These are phyloP conservation scores for Apis florea DNA, from an alignment of 1,140 invertebrate genomes.

Conservation along the genomic window DNA sequence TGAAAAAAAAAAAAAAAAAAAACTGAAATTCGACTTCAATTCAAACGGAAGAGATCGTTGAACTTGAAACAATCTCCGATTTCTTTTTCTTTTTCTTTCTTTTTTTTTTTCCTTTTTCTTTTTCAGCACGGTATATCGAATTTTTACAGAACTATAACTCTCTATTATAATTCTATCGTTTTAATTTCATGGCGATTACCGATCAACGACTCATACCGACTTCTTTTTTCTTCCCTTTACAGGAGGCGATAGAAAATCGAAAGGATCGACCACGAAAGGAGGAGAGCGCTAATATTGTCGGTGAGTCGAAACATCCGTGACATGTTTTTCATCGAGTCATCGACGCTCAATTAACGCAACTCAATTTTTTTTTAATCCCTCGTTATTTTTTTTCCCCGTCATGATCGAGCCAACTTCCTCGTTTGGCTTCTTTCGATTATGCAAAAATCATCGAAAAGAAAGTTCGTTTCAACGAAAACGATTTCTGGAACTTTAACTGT, in stretches of 20 bases:
- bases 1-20: not conserved
- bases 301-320: constrained; percentile 45
- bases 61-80: not conserved
- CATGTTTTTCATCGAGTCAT: constrained; percentile 52
- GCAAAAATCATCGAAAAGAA: not conserved
- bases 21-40: not conserved
- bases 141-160: not conserved
- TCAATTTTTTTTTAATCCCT: constrained; percentile 11
- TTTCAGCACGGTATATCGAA: not conserved
- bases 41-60: not conserved
- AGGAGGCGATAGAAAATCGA: constrained; percentile 30
- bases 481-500: not conserved
- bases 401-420: not conserved
- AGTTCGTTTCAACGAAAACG: not conserved
- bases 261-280: constrained; percentile 1
- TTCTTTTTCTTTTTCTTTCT: not conserved
- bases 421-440: constrained; percentile 4
- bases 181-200: constrained; percentile 20
- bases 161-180: constrained; percentile 12
- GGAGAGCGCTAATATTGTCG: constrained; percentile 37
- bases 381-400: not conserved
- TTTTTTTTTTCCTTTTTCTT: not conserved
- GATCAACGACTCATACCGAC: not conserved
- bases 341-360: constrained; percentile 46
- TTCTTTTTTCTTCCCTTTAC: constrained; percentile 24